Evolutionary conservation across 2,797 vertebrate species (phyloP), one percentile per base, ranked within the genome.

Genomic region (Denticeps clupeoides): DNA sequence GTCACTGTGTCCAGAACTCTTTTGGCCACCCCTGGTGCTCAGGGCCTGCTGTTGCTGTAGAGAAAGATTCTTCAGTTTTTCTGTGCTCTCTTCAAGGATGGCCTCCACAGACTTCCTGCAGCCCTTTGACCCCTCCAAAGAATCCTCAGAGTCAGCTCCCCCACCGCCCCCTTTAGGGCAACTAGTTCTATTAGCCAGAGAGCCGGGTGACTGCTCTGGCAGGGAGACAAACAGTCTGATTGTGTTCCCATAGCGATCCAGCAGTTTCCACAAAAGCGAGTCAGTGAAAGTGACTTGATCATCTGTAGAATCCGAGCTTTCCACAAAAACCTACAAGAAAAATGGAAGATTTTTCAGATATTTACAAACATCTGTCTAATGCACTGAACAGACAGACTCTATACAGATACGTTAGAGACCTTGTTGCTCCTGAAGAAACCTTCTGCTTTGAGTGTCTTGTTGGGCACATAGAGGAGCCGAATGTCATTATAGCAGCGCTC

Each of bases 371-470:
- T n/a, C n/a, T n/a, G n/a, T n/a, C n/a, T n/a, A n/a, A n/a, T n/a
- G n/a, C n/a, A n/a, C 4, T 5, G 1, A 24, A 22, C 19, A 33
- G 19, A 23, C 11, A 32, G 11, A 4, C 15, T 5, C 4, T 15
- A 11, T 6, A 27, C 24, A 27, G n/a, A 15, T 41, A 25, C 10
- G 51, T 19, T 24, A 33, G 11, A 45, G 56, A 97, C 95, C 90
- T 99, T 99, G 80, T 99, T 99, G 73, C 94, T 99, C 75, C 95
- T 90, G 69, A 99, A 98, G 70, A 99, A 99, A 6, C 94, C 95
- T 67, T 99, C 95, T 0, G 92, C 86, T 75, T 99, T 99, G 70
- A 99, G 74, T 1, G 94, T 96, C 74, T 99, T 99, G 78, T 82
- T 95, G 69, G 90, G 84, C 55, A 93, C 80, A 0, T 78, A 88